Evolutionary conservation across 2,797 vertebrate genomes (phyloP).

Genomic region (Luscinia megarhynchos): DNA sequence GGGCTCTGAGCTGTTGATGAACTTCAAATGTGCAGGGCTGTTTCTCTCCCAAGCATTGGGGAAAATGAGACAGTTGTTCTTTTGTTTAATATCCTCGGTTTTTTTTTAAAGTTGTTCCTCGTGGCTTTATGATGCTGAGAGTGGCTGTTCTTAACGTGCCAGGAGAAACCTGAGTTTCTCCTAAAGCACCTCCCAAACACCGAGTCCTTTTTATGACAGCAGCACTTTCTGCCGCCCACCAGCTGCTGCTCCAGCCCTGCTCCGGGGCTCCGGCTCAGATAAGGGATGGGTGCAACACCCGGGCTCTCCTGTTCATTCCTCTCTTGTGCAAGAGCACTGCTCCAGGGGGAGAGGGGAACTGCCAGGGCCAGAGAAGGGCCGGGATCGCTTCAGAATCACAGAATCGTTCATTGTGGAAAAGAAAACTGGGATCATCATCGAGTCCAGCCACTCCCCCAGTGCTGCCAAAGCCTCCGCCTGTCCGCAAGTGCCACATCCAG

Average conservation of each 20-base stretch:
- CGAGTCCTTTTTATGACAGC: accelerated
- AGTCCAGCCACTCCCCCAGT: neutral
- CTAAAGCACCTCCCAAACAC: neutral
- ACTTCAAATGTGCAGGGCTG: neutral
- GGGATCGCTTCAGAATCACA: neutral
- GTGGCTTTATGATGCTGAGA: accelerated
- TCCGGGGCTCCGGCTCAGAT: neutral
- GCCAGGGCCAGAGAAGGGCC: neutral
- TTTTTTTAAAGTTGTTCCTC: accelerated
- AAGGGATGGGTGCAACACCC: accelerated
- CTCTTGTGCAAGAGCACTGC: accelerated
- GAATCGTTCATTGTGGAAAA: neutral
- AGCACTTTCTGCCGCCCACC: neutral
- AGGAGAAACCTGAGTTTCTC: neutral
- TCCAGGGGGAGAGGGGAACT: too few relatives aligned
- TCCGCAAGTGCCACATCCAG: neutral
- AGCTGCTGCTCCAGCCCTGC: neutral
- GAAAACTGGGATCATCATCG: neutral
- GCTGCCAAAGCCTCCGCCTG: accelerated
- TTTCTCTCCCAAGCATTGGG: accelerated
- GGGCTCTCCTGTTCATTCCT: accelerated
- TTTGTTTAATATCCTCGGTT: accelerated
- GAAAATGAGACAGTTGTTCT: accelerated
- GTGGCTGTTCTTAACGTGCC: neutral
- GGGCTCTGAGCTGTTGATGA: neutral